Conservation (phyloP, 2,797 vertebrate genomes). For the Betta splendens region DNA sequence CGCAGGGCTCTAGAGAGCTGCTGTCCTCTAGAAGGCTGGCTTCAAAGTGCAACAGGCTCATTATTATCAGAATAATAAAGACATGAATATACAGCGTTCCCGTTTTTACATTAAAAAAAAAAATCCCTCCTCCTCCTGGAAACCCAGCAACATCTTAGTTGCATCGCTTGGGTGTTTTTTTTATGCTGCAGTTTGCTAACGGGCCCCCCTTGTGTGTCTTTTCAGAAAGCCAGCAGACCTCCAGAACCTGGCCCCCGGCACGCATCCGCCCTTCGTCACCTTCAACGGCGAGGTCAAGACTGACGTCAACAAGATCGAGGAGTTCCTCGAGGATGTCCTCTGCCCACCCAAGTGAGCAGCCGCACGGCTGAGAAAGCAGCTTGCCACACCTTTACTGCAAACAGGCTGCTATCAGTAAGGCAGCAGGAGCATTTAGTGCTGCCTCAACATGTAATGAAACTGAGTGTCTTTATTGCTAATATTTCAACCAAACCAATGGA, state of each 20-base stretch:
- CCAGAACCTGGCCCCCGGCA: constrained; percentile 97
- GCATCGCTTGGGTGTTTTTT: not conserved
- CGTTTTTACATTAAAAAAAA: not conserved
- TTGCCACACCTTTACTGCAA: constrained; percentile 2
- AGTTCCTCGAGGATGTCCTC: constrained; percentile 96
- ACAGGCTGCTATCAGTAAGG: not conserved
- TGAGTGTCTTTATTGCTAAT: not conserved
- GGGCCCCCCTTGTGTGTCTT: constrained; percentile 4
- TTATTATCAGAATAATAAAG: not conserved
- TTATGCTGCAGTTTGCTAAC: not conserved
- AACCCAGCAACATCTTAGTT: too few relatives aligned
- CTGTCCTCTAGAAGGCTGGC: constrained; percentile 1
- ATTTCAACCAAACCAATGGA: not conserved
- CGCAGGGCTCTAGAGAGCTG: not conserved
- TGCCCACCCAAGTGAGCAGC: constrained; percentile 94
- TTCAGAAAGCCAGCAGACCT: constrained; percentile 96
- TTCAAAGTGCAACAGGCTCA: not conserved
- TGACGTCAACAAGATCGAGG: constrained; percentile 99
- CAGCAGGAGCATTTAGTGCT: not conserved
- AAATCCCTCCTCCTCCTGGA: too few relatives aligned
- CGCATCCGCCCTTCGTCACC: constrained; percentile 97
- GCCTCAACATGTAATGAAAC: not conserved
- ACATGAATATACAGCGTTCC: not conserved
- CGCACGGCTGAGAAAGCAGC: constrained; percentile 1
- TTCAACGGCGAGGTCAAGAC: constrained; percentile 98